Percentiles rank a stretch among this genome's conserved stretches.
Evolutionary conservation across 2,113 vertebrate species (phyloP).

Genomic region (Passer domesticus): DNA sequence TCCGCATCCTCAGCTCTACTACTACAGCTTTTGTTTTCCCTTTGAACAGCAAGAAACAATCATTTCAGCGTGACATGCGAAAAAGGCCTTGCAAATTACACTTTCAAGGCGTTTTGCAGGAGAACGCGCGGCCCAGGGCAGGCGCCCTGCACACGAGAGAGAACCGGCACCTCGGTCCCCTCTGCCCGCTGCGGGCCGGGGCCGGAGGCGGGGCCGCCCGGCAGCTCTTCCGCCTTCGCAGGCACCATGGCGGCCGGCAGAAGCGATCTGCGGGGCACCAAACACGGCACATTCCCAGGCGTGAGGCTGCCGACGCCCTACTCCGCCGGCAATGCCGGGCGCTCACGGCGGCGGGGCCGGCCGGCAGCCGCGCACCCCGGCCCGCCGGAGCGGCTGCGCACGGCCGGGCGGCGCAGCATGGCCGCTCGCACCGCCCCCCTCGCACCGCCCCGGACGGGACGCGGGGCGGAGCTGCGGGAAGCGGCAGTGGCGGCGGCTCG

Average conservation of each 20-base stretch:
- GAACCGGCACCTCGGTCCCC: rapidly evolving
- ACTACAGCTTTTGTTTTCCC: background rate
- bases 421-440: background rate
- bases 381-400: background rate
- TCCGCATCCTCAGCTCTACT: rapidly evolving
- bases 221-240: background rate
- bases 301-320: rapidly evolving
- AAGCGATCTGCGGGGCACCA: rapidly evolving
- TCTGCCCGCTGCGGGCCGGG: background rate
- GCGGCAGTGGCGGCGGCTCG: rapidly evolving
- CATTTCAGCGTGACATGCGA: background rate
- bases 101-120: rapidly evolving
- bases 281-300: rapidly evolving
- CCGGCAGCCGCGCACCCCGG: rapidly evolving
- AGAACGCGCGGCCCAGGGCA: rapidly evolving
- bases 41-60: background rate
- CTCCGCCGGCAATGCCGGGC: rapidly evolving
- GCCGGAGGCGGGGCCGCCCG: background rate
- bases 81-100: background rate
- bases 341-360: rapidly evolving
- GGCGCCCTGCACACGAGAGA: rapidly evolving
- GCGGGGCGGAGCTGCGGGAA: background rate
- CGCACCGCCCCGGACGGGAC: background rate
- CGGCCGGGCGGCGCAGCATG: background rate
- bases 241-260: background rate